Evolutionary conservation across 2,113 vertebrate species (phyloP), one percentile per base, ranked within the genome.

Genomic region (Gymnocephalus cernua): DNA sequence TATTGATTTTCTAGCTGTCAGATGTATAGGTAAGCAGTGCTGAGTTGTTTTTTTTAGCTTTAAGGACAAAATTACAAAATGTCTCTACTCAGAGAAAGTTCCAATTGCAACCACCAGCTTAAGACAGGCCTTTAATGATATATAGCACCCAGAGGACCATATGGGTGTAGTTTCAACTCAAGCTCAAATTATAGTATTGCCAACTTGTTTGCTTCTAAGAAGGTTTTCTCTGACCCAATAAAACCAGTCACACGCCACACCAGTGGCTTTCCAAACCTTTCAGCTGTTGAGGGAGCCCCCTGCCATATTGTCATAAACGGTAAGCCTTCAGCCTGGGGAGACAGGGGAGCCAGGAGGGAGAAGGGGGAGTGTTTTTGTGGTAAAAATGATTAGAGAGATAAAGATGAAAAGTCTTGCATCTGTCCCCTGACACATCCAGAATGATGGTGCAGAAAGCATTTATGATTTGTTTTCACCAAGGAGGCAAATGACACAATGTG

Each of bases 261-360:
- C 62, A 58, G 63, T 57, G 58, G 59, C 72, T 80, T 71, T 80
- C 69, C 71, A 82, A 87, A 80, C 21, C 71, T 69, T 56, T 88
- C 78, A 79, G 77, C 86, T 86, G 81, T 66, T 82, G 66, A 73
- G 88, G 87, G 88, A 89, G 77, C 35, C 79, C 85, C 84, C 66
- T 58, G 76, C 89, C 82, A 89, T 88, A 91, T 89, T 90, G 90
- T 87, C 79, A 64, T 84, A 91, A 91, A 94, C 77, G 85, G 81
- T 79, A 83, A 85, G 82, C 75, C 85, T 89, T 78, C 80, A 81
- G 83, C 77, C 80, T 65, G 70, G 62, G 76, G 83, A 76, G 79
- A 88, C 74, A 58, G 72, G 58, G 79, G 74, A 82, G 62, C 61
- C 15, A 2, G 65, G 61, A 72, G 65, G 38, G 76, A 83, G 65